These are phyloP conservation scores for Teleogryllus occipitalis DNA, from an alignment of 1,140 invertebrate species.

Conservation along the genomic window DNA sequence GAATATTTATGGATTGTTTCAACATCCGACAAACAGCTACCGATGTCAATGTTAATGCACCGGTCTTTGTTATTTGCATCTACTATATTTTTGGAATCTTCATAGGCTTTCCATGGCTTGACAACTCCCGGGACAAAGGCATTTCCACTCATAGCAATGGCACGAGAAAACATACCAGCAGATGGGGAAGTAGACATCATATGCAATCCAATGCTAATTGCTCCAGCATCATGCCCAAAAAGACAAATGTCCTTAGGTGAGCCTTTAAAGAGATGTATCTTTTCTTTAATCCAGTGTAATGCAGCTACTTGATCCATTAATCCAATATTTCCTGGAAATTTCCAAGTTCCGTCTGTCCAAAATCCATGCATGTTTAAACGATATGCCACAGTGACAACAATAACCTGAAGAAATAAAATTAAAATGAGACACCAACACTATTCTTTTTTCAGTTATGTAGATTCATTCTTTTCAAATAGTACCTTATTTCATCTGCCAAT, in stretches of 20 bases:
- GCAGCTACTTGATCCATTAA: slow-evolving; percentile 85
- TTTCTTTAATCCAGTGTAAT: slow-evolving; percentile 74
- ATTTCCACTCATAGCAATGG: slow-evolving; percentile 66
- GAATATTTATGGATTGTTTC: not conserved
- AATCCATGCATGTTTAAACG: slow-evolving; percentile 84
- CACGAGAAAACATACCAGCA: slow-evolving; percentile 50
- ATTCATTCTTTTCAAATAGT: no score
- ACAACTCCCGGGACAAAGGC: slow-evolving; percentile 39
- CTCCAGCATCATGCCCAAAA: slow-evolving; percentile 77
- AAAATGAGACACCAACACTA: no score
- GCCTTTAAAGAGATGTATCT: slow-evolving; percentile 80
- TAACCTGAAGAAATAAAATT: slow-evolving; percentile 41
- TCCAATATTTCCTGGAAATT: slow-evolving; percentile 84
- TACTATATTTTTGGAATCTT: not conserved
- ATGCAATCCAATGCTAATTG: slow-evolving; percentile 62
- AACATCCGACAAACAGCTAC: not conserved
- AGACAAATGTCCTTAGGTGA: slow-evolving; percentile 74
- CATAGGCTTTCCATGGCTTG: not conserved
- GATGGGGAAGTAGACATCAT: slow-evolving; percentile 50
- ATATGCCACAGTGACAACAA: slow-evolving; percentile 69
- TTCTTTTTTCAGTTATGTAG: no score
- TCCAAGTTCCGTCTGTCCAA: slow-evolving; percentile 69
- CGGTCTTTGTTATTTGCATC: not conserved
- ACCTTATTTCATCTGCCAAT: no score
- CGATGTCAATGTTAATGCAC: not conserved